Conservation (phyloP, 2,888 invertebrate species). For the Thumatha senex region DNA sequence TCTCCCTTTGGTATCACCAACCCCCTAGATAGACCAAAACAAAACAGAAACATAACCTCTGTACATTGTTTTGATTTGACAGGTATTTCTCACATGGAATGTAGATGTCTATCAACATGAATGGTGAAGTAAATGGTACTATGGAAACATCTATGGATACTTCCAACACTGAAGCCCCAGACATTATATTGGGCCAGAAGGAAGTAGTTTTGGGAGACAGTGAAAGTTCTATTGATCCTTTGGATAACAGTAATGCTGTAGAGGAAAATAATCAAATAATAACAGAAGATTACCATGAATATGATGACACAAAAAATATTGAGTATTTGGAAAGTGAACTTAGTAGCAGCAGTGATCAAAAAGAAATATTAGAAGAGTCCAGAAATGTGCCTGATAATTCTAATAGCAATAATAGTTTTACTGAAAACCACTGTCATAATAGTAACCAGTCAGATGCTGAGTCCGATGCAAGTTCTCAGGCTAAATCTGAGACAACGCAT, state of each 20-base stretch:
- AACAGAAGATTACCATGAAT: conserved; percentile 20
- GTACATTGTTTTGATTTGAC: conserved; percentile 53
- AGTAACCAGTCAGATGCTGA: conserved; percentile 48
- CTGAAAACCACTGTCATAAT: conserved; percentile 42
- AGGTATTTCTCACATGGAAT: conserved; percentile 63
- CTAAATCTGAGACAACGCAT: conserved; percentile 37
- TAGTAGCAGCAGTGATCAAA: conserved; percentile 25
- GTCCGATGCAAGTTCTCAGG: conserved; percentile 36
- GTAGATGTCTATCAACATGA: conserved; percentile 61
- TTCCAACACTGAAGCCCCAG: conserved; percentile 30
- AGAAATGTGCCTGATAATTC: conserved; percentile 26
- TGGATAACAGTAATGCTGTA: conserved; percentile 42
- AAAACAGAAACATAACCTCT: conserved; percentile 54
- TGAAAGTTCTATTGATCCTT: conserved; percentile 34
- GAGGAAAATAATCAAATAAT: conserved; percentile 41
- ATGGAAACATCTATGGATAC: conserved; percentile 64
- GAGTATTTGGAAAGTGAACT: conserved; percentile 30
- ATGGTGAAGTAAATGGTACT: conserved; percentile 66
- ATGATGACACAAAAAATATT: conserved; percentile 13
- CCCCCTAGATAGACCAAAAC: conserved; percentile 12
- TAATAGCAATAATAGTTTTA: conserved; percentile 30
- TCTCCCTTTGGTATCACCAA: conserved; percentile 10
- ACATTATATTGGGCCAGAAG: conserved; percentile 29
- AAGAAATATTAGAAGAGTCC: conserved; percentile 17
- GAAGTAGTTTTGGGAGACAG: conserved; percentile 27